Evolutionary conservation across 2,888 invertebrate species (phyloP), one percentile per base, ranked within the genome.

Genomic region (Mythimna loreyi): DNA sequence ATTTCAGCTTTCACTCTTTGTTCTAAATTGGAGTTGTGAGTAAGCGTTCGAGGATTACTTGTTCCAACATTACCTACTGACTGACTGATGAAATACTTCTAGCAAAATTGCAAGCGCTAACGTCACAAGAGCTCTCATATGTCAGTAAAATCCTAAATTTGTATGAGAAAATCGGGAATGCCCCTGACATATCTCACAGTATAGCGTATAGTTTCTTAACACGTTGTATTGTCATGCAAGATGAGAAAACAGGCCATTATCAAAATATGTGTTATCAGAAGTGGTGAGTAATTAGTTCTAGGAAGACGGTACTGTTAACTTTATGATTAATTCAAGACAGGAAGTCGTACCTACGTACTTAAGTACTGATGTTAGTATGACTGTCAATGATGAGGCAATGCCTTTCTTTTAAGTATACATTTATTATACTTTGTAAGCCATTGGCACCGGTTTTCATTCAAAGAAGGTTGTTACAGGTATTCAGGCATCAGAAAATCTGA

Each of bases 11-110:
- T 59, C 25, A 47, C 57, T 72, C 67, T 75, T 78, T 79, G 82
- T 83, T 68, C 70, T 63, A 68, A 65, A 72, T 60, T 28, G 43
- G 50, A 45, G 28, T 43, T 33, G 36, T 75, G 79, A 81, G 57
- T 59, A 57, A 78, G 45, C 50, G 11, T 53, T 63, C 43, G 11
- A n/a, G 21, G 55, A 67, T 59, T 53, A 64, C 9, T 40, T 50
- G 13, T 33, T 23, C 16, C 30, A 43, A 47, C 19, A 40, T 47
- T 33, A 69, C 33, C 21, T 40, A 57, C 13, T 25, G 36, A 45
- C n/a, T 65, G 36, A 53, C n/a, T 64, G 52, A 74, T 74, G 36
- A 36, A 62, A 60, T 33, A n/a, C n/a, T 47, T 45, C 28, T 36
- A 40, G 28, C 23, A 52, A 70, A 40, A 28, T 23, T 40, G 28